Percentiles rank a stretch among this genome's conserved stretches.
Conservation (phyloP, 2,797 vertebrate genomes). For the Helicolenus hilgendorfi region DNA sequence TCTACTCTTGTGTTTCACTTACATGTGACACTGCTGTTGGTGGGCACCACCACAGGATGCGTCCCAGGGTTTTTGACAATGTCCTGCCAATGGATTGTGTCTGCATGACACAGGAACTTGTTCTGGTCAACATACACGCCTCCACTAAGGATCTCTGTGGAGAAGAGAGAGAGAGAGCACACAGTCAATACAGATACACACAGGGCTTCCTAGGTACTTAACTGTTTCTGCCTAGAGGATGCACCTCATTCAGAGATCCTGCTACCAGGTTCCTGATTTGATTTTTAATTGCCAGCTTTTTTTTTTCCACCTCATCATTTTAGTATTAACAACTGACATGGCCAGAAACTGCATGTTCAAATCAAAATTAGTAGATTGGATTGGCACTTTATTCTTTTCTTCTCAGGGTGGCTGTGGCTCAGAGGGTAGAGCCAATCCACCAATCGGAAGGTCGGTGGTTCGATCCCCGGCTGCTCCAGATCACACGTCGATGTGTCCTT, state of each 20-base stretch:
- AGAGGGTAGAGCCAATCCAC: no score
- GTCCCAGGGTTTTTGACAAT: slow-evolving; percentile 95
- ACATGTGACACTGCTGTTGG: slow-evolving; percentile 94
- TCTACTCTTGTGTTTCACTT: slow-evolving; percentile 59
- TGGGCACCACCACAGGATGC: slow-evolving; percentile 95
- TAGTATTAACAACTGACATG: background rate
- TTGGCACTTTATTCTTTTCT: background rate
- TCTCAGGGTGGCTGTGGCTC: no score
- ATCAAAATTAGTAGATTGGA: background rate
- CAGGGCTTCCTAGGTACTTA: background rate
- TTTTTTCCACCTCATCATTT: background rate
- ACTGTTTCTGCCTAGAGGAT: background rate
- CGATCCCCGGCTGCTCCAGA: no score
- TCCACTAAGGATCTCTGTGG: slow-evolving; percentile 96
- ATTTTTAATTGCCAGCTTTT: slow-evolving; percentile 5
- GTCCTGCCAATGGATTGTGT: slow-evolving; percentile 99
- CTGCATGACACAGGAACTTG: slow-evolving; percentile 97
- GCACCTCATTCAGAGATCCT: background rate
- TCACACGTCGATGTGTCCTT: no score
- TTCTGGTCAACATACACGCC: slow-evolving; percentile 98
- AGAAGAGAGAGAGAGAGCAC: slow-evolving; percentile 4
- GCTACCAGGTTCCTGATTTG: background rate
- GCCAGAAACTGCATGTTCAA: background rate
- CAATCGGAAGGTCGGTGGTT: no score
- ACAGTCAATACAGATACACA: slow-evolving; percentile 5